Conservation (phyloP, 2,797 vertebrate species). For the Pseudotriccus pelzelni region DNA sequence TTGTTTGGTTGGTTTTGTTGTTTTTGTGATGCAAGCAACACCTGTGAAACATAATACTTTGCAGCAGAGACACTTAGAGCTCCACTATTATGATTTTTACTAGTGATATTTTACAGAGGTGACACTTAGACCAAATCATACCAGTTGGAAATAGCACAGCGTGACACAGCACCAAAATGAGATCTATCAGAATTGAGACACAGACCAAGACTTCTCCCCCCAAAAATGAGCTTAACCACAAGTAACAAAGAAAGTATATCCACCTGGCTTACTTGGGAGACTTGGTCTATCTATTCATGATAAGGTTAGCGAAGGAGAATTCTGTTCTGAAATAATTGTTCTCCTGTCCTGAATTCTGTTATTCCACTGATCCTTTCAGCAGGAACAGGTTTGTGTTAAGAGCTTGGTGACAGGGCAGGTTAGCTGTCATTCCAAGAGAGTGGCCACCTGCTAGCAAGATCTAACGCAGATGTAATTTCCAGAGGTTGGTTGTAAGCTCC, state of each 20-base stretch:
- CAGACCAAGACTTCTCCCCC: background rate
- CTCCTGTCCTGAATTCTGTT: background rate
- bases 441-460: background rate
- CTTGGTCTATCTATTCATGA: background rate
- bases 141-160: background rate
- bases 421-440: background rate
- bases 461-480: background rate
- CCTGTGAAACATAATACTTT: background rate
- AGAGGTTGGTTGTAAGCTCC: background rate
- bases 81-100: background rate
- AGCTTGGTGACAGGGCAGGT: background rate
- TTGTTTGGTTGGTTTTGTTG: background rate
- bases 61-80: background rate
- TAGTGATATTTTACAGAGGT: background rate
- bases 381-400: background rate
- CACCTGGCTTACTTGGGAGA: background rate
- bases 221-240: background rate
- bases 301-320: background rate
- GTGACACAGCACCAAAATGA: background rate
- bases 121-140: background rate
- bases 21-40: background rate
- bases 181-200: background rate
- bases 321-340: background rate
- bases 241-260: background rate
- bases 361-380: background rate